Evolutionary conservation across 2,113 vertebrate genomes (phyloP).

Genomic region (Ophiodon elongatus): DNA sequence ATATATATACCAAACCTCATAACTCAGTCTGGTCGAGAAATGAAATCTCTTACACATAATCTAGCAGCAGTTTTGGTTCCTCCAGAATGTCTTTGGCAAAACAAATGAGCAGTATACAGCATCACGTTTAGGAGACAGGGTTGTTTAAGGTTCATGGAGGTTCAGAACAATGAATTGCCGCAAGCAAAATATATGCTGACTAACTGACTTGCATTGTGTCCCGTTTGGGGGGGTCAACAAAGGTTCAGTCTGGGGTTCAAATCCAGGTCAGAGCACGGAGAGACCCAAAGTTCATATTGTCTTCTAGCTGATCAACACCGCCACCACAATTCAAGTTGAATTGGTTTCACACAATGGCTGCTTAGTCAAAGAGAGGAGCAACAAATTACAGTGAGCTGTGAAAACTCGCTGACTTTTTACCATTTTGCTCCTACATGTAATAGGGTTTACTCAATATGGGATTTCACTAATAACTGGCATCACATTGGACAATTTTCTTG

Average conservation of each 20-base stretch:
- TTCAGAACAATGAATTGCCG: not conserved
- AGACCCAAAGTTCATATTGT: conserved; percentile 13
- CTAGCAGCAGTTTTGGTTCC: not conserved
- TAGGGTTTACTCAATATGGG: not conserved
- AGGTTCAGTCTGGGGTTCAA: conserved; percentile 59
- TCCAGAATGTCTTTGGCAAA: not conserved
- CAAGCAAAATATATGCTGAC: conserved; percentile 20
- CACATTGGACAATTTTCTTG: not conserved
- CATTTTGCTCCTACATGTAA: not conserved
- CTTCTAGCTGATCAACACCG: not conserved
- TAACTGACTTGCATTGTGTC: conserved; percentile 17
- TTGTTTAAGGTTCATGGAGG: not conserved
- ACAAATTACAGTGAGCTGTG: not conserved
- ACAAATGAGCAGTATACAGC: not conserved
- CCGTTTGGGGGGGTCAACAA: conserved; percentile 13
- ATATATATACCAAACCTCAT: not conserved
- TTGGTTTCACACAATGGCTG: not conserved
- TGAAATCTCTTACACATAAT: not conserved
- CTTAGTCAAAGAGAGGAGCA: not conserved
- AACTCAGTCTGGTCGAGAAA: not conserved
- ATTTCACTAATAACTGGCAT: not conserved
- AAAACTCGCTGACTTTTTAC: not conserved
- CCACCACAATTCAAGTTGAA: not conserved
- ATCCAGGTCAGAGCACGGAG: conserved; percentile 48
- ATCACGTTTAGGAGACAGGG: not conserved